These are phyloP conservation scores for Luidia sarsii DNA, from an alignment of 53 echinoderm and acorn worm species.

Conservation along the genomic window DNA sequence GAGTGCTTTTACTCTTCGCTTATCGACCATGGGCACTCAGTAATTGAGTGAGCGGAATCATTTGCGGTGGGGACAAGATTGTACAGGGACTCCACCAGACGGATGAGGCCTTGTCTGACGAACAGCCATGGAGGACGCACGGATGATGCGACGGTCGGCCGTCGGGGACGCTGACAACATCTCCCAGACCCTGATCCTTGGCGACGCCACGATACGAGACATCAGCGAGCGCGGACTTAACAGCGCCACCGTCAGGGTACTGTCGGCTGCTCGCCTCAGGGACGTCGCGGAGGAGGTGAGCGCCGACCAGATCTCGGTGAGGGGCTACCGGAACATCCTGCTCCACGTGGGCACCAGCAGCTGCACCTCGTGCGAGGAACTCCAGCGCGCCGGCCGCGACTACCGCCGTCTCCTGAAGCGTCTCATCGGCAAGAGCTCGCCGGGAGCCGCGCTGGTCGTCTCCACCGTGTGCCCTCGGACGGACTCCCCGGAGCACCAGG, in stretches of 20 bases:
- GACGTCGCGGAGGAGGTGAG: constrained; percentile 1
- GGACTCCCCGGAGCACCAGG: constrained; percentile 15
- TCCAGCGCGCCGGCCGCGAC: not conserved
- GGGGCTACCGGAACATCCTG: constrained; percentile 22
- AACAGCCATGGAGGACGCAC: too few relatives aligned
- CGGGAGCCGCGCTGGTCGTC: not conserved
- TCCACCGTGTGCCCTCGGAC: constrained; percentile 37
- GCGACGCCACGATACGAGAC: constrained; percentile 37
- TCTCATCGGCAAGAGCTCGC: not conserved
- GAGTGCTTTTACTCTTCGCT: too few relatives aligned
- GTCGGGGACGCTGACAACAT: not conserved
- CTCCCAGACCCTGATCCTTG: constrained; percentile 30
- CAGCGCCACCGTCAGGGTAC: constrained; percentile 3
- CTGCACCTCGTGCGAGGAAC: not conserved
- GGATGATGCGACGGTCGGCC: not conserved
- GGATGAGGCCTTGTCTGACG: too few relatives aligned
- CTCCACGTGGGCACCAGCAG: constrained; percentile 52
- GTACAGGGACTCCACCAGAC: too few relatives aligned
- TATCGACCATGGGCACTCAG: too few relatives aligned
- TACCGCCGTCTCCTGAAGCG: constrained; percentile 5
- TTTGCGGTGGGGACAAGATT: too few relatives aligned
- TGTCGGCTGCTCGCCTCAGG: constrained; percentile 19
- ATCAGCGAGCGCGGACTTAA: constrained; percentile 38
- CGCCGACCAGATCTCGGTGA: constrained; percentile 45
- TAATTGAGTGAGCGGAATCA: too few relatives aligned